Evolutionary conservation across 2,797 vertebrate species (phyloP), one percentile per base, ranked within the genome.

Genomic region (Cygnus olor): DNA sequence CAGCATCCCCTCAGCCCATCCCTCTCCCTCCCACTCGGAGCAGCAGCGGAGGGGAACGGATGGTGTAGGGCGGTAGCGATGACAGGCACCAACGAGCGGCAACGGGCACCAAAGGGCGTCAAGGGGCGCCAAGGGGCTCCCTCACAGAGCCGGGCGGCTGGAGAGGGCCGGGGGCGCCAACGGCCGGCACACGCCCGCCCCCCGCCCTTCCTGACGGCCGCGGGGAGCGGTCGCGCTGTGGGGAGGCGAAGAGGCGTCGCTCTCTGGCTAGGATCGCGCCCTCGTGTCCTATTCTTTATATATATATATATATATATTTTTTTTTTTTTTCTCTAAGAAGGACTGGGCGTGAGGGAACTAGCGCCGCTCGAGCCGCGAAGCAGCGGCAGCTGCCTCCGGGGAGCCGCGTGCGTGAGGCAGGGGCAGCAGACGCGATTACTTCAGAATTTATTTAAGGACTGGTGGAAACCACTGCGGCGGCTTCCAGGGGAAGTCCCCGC

Each of bases 401-500:
- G 85, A 95, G 93, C 95, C 25, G 86, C 58, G 96, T 97, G 97
- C 96, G 96, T 97, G 97, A 97, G 97, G 95, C 97, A 95, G 97
- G 88, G 93, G 90, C 96, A 96, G 92, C 93, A 96, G 96, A 97
- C 96, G 98, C 93, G 98, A 98, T 98, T 98, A 97, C 98, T 98
- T 98, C 97, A 98, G 97, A 97, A 98, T 98, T 98, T 98, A 98
- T 98, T 98, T 98, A 96, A 97, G 97, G 97, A 77, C 94, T 96
- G 98, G 98, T 97, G 98, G 97, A 98, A 98, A 98, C 99, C 98
- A 99, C 98, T 97, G 97, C 95, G 82, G 94, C 94, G 88, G 95
- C 97, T 97, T 97, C 96, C 97, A 97, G 98, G 98, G 98, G 98
- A 98, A 98, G 96, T 96, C 97, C 97, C 97, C 34, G 85, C 79